phyloP scores from a whole-genome alignment of 2,113 vertebrate genomes.

The Colossoma macropomum region DNA sequence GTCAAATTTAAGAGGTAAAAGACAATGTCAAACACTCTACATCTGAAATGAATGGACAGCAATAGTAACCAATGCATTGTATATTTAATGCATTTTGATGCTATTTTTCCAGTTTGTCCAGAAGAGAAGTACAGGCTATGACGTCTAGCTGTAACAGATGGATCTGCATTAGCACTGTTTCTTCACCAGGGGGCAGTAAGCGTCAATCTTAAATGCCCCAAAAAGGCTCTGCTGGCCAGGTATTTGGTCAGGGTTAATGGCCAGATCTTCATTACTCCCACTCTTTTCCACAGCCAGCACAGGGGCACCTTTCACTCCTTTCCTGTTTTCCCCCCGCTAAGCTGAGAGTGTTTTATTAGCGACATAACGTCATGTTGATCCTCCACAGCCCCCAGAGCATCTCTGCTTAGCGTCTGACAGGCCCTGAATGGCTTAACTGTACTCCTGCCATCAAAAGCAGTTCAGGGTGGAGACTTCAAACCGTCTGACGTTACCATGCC shows the following conservation, averaged over 20 bases:
- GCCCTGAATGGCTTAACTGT: constrained; percentile 42
- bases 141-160: too few species aligned
- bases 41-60: too few species aligned
- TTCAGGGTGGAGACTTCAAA: constrained; percentile 40
- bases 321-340: constrained; percentile 3
- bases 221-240: too few species aligned
- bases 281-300: constrained; percentile 42
- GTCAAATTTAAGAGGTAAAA: too few species aligned
- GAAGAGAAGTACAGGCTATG: too few species aligned
- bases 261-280: too few species aligned
- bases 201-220: not conserved
- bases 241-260: too few species aligned
- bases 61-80: too few species aligned
- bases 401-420: constrained; percentile 2
- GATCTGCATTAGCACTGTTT: constrained; percentile 21
- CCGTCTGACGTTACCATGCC: constrained; percentile 49
- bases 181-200: constrained; percentile 69
- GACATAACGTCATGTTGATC: constrained; percentile 43
- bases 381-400: not conserved
- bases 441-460: constrained; percentile 46
- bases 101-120: too few species aligned
- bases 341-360: constrained; percentile 22
- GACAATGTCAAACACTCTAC: too few species aligned
- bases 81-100: too few species aligned
- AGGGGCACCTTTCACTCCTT: constrained; percentile 64